Evolutionary conservation across 2,797 vertebrate species (phyloP), one percentile per base, ranked within the genome.

Genomic region (Gymnopithys bicolor): DNA sequence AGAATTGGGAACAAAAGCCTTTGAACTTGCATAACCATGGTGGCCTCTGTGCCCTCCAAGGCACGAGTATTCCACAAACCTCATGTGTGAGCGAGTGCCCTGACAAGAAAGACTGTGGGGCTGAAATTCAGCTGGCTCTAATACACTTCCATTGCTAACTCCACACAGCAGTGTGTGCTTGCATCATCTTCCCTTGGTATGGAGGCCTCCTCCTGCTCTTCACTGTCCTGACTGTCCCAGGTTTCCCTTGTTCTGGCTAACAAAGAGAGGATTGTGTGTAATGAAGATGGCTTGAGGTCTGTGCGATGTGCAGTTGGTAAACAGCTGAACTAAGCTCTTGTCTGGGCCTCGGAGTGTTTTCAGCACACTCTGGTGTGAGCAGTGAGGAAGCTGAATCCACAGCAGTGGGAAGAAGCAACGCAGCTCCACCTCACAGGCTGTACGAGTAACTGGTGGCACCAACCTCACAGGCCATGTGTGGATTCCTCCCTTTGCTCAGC

Each of bases 281-380:
- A 15, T 13, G 9, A 39, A 23, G 15, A 4, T 55, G 25, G 32
- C 23, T 71, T 67, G 58, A 49, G 59, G 49, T 19, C 24, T 1
- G 0, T 18, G 55, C 84, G 51, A 21, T 41, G 17, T 2, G 4
- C 39, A 30, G 33, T 7, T 69, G 51, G 13, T 58, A 51, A 71
- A 23, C 10, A 41, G 52, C 41, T 60, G 24, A 53, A 21, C 11
- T 5, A 55, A 67, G n/a, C 30, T 75, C 17, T 1, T 7, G 0
- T 41, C 22, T 39, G 51, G 27, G 19, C 33, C 25, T 7, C 0
- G 0, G 14, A 0, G 0, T 71, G 19, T 64, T 89, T 87, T 48
- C 53, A 41, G 76, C 18, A 43, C 51, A 19, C 51, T 73, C 90
- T 71, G 2, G 9, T 4, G 5, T 35, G 30, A 23, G 58, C 13